Evolutionary conservation across 2,888 invertebrate genomes (phyloP), one percentile per base, ranked within the genome.

Genomic region (Caenorhabditis sp.): DNA sequence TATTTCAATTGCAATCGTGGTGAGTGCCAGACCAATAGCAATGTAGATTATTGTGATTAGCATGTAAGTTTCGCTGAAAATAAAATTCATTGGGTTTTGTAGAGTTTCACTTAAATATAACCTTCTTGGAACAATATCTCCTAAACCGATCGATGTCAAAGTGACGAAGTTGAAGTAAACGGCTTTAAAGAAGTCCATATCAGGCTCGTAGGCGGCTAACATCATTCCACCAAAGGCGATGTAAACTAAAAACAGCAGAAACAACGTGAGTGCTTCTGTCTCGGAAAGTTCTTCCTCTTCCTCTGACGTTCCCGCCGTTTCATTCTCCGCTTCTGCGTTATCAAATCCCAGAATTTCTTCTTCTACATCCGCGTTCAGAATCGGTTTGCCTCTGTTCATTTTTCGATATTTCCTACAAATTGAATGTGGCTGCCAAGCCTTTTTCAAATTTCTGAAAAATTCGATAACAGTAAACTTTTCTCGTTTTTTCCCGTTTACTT

Each of bases 1-100:
- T 20, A 88, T 88, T 72, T 88, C 85, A n/a, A 88, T 86, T 1
- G 88, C 87, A 26, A 88, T 88, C 22, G 88, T 88, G 1, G 88
- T 88, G 20, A 88, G 61, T 2, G 88, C 87, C 8, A 88, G 71
- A 1, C 88, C 88, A 13, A 88, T 74, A 1, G 87, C 83, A 39
- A 88, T 88, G 66, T 88, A 88, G n/a, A 87, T 53, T 17, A 88
- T 81, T 7, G 88, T 88, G n/a, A 88, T 53, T 2, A 81, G 63
- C 86, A 88, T 84, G 65, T 84, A 88, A 1, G 86, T 78, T 63
- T 87, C 86, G 50, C 86, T 86, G 56, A 66, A 81, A 52, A 15
- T 41, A 2, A 15, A 30, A 8, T 7, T 26, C 35, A 15, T 24
- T 2, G 13, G 32, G n/a, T 43, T 46, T 24, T 20, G 0, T 32